Evolutionary conservation across 1,140 invertebrate genomes (phyloP).

Genomic region (Phymorhynchus buccinoides): DNA sequence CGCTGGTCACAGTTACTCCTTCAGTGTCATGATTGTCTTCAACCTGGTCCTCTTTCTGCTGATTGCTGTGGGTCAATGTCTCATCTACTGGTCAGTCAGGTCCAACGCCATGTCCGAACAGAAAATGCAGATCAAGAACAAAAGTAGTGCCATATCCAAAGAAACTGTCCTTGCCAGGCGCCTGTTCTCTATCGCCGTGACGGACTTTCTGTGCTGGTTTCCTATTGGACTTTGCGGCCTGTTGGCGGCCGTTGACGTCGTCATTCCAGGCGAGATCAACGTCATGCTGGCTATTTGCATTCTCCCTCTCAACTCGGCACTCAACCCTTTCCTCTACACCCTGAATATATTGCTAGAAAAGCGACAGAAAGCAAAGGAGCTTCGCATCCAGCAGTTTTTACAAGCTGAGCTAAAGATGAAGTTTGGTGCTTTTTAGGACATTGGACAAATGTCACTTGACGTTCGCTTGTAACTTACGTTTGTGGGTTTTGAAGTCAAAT

Average conservation of each 20-base stretch:
- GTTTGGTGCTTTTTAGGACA: too few species aligned
- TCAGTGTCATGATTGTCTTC: not conserved
- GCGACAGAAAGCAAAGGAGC: not conserved
- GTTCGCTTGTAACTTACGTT: too few species aligned
- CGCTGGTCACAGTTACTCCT: not conserved
- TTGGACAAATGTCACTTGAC: too few species aligned
- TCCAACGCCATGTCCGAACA: not conserved
- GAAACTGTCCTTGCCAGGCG: slow-evolving; percentile 43
- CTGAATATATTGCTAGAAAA: not conserved
- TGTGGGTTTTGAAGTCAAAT: too few species aligned
- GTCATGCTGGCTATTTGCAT: slow-evolving; percentile 49
- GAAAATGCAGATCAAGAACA: not conserved
- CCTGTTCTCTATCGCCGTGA: slow-evolving; percentile 34
- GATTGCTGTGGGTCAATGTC: not conserved
- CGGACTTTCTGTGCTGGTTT: slow-evolving; percentile 35
- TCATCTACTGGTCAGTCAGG: slow-evolving; percentile 12
- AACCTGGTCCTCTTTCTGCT: not conserved
- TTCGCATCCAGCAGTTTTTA: not conserved
- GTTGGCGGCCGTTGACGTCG: slow-evolving; percentile 41
- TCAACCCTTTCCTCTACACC: slow-evolving; percentile 55
- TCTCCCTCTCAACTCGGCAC: slow-evolving; percentile 50
- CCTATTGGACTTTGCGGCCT: slow-evolving; percentile 35
- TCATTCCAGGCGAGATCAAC: slow-evolving; percentile 49
- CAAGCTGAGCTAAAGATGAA: too few species aligned
- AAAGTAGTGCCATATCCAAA: not conserved